Evolutionary conservation across 2,888 invertebrate species (phyloP).

Genomic region (Meiosimyza decipiens): DNA sequence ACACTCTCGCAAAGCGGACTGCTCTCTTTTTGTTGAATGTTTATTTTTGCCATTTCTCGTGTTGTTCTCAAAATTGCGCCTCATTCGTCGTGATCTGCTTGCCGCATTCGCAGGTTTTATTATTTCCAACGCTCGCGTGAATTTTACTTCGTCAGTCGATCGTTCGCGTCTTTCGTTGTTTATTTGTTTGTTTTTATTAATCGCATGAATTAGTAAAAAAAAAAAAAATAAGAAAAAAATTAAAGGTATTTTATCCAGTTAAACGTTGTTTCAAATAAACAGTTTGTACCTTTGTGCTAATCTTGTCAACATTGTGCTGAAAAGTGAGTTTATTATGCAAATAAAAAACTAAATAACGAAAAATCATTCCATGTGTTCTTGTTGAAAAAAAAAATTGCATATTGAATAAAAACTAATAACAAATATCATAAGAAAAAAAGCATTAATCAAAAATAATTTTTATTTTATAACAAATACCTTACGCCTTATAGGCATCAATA

Average conservation of each 20-base stretch:
- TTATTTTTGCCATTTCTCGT: not conserved
- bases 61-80: not conserved
- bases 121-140: not conserved
- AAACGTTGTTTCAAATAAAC: not conserved
- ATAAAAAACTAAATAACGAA: not conserved
- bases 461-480: too few relatives aligned
- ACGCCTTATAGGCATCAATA: too few relatives aligned
- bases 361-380: too few relatives aligned
- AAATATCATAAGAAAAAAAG: too few relatives aligned
- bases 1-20: not conserved
- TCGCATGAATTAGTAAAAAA: too few relatives aligned
- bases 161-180: not conserved
- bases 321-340: constrained; percentile 16
- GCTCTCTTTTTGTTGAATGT: constrained; percentile 1
- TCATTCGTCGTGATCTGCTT: constrained; percentile 35
- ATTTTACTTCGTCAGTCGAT: not conserved
- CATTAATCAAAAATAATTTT: too few relatives aligned
- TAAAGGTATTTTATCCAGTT: too few relatives aligned
- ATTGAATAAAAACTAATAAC: too few relatives aligned
- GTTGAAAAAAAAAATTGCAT: too few relatives aligned
- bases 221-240: too few relatives aligned
- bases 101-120: constrained; percentile 25
- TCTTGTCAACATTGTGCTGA: constrained; percentile 10
- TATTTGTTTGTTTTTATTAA: constrained; percentile 28
- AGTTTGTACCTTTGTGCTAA: not conserved